These are phyloP conservation scores for Grus americana DNA, from an alignment of 2,113 vertebrate species.

Conservation along the genomic window DNA sequence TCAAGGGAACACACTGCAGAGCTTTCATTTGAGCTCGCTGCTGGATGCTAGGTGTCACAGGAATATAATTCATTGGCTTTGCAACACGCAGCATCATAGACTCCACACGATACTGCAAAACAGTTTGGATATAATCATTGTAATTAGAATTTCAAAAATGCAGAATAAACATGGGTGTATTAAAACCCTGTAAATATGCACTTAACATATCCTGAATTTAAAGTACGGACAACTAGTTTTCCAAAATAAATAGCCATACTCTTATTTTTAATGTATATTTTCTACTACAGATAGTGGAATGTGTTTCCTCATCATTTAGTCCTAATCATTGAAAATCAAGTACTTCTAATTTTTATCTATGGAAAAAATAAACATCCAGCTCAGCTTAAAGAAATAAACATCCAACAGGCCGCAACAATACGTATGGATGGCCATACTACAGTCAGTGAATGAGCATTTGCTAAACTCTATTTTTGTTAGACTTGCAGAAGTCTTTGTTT, in stretches of 20 bases:
- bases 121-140: neutral
- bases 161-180: neutral
- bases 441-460: neutral
- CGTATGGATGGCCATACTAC: neutral
- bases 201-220: neutral
- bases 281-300: neutral
- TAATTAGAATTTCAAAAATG: neutral
- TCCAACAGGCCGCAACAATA: neutral
- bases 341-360: neutral
- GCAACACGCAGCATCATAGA: constrained; percentile 98
- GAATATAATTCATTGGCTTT: constrained; percentile 96
- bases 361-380: neutral
- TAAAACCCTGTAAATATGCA: neutral
- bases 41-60: constrained; percentile 89
- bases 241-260: neutral
- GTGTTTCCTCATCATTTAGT: neutral
- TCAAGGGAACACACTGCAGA: constrained; percentile 89
- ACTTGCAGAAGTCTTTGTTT: neutral
- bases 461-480: neutral
- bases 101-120: constrained; percentile 92
- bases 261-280: neutral
- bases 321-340: neutral
- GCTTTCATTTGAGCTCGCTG: constrained; percentile 95
- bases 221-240: neutral
- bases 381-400: neutral